Base-by-base conservation (phyloP, 2,888 invertebrate species). In the Stegana nigrithorax region DNA sequence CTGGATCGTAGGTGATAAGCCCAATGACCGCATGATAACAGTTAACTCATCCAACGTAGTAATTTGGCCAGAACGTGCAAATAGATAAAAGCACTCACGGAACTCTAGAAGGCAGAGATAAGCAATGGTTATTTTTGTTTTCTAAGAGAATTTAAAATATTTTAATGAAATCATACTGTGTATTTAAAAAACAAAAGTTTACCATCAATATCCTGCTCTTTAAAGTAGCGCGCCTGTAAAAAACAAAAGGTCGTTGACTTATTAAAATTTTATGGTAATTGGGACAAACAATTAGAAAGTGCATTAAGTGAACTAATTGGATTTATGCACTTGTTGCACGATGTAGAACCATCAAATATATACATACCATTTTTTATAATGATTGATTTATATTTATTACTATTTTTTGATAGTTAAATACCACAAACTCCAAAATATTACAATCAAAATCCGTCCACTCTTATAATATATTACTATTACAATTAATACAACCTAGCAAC, bases 161-260 rank as follows among this genome's bases (percentile, higher is more conserved):
- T 55, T 63, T 26, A 32, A 14, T 51, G 19, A n/a, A n/a, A 8
- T 50, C 25, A 27, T 36, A n/a, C n/a, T n/a, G n/a, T n/a, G n/a
- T n/a, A n/a, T n/a, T n/a, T 10, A 12, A 4, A 4, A 47, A 8
- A 47, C 12, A 19, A 17, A 12, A 27, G 87, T 89, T 88, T 88
- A 96, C 96, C 96, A 87, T 97, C 97, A 72, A 97, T 97, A 81
- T 97, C 96, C 85, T 95, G 93, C 87, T 96, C 96, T 80, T 93
- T 93, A 85, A 97, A 97, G 86, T 94, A 95, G 67, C 95, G 91
- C 25, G 97, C 96, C 97, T 96, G 86, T 27, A 88, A 88, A 78
- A 12, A 42, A 19, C 56, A 62, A 67, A 66, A 70, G 65, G 67
- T 69, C n/a, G n/a, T n/a, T n/a, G n/a, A n/a, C n/a, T n/a, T n/a